These are phyloP conservation scores for Drosophila kurseongensis DNA, from an alignment of 1,140 invertebrate genomes.

Conservation along the genomic window DNA sequence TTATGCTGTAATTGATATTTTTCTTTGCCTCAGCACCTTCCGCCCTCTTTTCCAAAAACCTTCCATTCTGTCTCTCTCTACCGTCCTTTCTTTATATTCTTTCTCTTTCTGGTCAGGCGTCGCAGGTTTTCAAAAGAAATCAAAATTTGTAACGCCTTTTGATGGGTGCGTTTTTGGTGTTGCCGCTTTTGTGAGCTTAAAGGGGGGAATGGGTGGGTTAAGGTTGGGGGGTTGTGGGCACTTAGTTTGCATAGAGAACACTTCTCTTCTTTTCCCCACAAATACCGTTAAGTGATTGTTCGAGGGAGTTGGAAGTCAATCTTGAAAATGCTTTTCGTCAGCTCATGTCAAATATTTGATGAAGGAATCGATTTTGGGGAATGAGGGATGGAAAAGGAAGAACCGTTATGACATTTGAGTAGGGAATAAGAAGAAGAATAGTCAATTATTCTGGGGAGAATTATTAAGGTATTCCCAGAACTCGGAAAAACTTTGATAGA, in stretches of 20 bases:
- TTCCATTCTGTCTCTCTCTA: neutral
- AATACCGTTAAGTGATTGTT: constrained; percentile 65
- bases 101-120: constrained; percentile 47
- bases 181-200: constrained; percentile 39
- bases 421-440: constrained; percentile 2
- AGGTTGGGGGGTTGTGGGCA: constrained; percentile 40
- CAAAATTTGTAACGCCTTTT: constrained; percentile 82
- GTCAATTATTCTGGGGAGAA: neutral
- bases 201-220: constrained; percentile 9
- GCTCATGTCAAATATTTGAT: constrained; percentile 51
- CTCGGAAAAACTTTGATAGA: neutral
- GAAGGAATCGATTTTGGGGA: constrained; percentile 34
- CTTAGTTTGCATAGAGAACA: constrained; percentile 77
- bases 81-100: constrained; percentile 26
- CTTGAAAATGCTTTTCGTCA: constrained; percentile 41
- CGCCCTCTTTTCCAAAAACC: constrained; percentile 1
- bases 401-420: constrained; percentile 43
- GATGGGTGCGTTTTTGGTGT: constrained; percentile 65
- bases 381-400: constrained; percentile 14
- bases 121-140: constrained; percentile 78
- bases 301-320: constrained; percentile 41
- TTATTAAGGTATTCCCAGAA: neutral
- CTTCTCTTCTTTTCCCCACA: constrained; percentile 38
- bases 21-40: constrained; percentile 26
- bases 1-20: constrained; percentile 83